phyloP scores from a whole-genome alignment of 2,797 vertebrate genomes.

The Pipistrellus kuhlii region DNA sequence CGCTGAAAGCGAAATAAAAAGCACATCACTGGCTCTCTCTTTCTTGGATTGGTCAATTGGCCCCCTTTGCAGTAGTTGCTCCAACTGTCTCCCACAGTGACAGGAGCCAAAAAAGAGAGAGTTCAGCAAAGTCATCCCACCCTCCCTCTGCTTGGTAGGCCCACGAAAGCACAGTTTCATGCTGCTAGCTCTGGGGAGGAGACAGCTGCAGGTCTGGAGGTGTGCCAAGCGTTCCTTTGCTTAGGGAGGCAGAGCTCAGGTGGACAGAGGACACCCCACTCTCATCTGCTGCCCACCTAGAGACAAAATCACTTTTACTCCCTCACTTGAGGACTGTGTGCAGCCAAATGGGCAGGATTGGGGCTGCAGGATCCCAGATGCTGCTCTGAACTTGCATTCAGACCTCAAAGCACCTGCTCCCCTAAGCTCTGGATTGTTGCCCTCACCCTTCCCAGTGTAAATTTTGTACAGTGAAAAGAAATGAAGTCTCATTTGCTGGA shows the following conservation, averaged over 20 bases:
- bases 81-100: constrained; percentile 60
- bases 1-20: constrained; percentile 82
- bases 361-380: constrained; percentile 25
- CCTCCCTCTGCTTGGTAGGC: constrained; percentile 76
- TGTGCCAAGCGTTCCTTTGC: constrained; percentile 52
- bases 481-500: constrained; percentile 92
- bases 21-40: constrained; percentile 84
- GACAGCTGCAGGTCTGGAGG: constrained; percentile 64
- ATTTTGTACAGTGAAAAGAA: constrained; percentile 97
- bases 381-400: constrained; percentile 58
- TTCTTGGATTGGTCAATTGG: constrained; percentile 73
- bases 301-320: constrained; percentile 25
- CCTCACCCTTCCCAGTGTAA: constrained; percentile 88
- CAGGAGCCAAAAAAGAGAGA: constrained; percentile 78
- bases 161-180: constrained; percentile 81
- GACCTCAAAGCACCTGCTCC: constrained; percentile 64
- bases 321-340: constrained; percentile 32
- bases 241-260: constrained; percentile 63
- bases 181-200: constrained; percentile 74
- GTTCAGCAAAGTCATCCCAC: constrained; percentile 64
- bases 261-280: neutral
- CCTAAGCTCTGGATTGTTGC: constrained; percentile 64
- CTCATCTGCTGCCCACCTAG: constrained; percentile 31
- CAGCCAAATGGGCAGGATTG: neutral
- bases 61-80: constrained; percentile 71